These are phyloP conservation scores for Cheilosia impressa DNA, from an alignment of 2,888 invertebrate species.

Conservation along the genomic window DNA sequence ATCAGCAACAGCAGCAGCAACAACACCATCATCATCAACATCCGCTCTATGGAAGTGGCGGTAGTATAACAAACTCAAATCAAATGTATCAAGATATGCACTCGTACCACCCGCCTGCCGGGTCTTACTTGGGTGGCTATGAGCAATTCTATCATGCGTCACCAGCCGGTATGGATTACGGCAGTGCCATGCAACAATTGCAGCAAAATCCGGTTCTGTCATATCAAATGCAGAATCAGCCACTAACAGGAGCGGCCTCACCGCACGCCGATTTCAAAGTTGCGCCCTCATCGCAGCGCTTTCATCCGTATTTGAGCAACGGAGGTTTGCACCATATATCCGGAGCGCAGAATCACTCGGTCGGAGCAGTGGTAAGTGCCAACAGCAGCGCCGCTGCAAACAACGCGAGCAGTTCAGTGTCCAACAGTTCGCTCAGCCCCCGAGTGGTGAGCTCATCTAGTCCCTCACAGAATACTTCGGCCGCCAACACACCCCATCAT, in stretches of 20 bases:
- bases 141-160: slow-evolving; percentile 82
- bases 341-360: slow-evolving; percentile 53
- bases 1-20: slow-evolving; percentile 60
- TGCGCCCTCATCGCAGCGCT: slow-evolving; percentile 78
- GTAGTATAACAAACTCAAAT: slow-evolving; percentile 67
- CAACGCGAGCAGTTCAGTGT: slow-evolving; percentile 75
- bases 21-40: slow-evolving; percentile 76
- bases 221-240: slow-evolving; percentile 68
- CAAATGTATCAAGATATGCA: slow-evolving; percentile 77
- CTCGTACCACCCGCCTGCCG: slow-evolving; percentile 73
- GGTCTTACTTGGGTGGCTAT: slow-evolving; percentile 81
- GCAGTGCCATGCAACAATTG: slow-evolving; percentile 70
- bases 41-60: slow-evolving; percentile 68
- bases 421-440: slow-evolving; percentile 81
- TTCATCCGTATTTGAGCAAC: slow-evolving; percentile 81
- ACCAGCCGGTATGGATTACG: slow-evolving; percentile 77
- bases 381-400: slow-evolving; percentile 60
- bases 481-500: slow-evolving; percentile 50
- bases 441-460: slow-evolving; percentile 83
- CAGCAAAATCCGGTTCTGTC: slow-evolving; percentile 58
- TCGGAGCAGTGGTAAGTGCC: slow-evolving; percentile 32
- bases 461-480: slow-evolving; percentile 79
- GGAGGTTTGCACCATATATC: slow-evolving; percentile 72
- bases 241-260: slow-evolving; percentile 31
- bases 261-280: slow-evolving; percentile 67